A percentile compares a stretch with the other conserved stretches of the same genome.
Conservation (phyloP, 2,888 invertebrate species). For the Ferrisia virgata region DNA sequence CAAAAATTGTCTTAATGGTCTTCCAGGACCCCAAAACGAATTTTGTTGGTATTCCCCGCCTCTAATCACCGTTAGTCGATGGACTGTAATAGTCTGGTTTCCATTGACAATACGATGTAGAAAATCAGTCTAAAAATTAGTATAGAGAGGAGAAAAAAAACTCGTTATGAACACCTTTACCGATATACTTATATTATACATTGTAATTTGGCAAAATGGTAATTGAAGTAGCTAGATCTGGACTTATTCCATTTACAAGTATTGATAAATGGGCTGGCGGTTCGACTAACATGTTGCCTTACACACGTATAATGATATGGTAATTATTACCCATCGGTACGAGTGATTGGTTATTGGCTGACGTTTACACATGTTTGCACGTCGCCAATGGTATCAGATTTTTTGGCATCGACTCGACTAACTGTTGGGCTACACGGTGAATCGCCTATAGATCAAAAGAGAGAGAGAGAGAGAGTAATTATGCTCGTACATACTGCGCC, state of each 20-base stretch:
- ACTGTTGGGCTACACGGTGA: neutral
- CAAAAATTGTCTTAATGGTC: too few relatives aligned
- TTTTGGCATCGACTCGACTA: neutral
- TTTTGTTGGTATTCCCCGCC: too few relatives aligned
- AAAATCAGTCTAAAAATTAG: too few relatives aligned
- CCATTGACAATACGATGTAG: too few relatives aligned
- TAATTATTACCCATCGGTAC: neutral
- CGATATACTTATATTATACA: neutral
- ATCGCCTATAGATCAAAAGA: neutral
- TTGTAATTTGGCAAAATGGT: conserved; percentile 13
- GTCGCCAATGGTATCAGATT: conserved; percentile 6
- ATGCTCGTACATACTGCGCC: neutral
- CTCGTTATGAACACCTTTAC: neutral
- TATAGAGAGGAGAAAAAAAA: neutral
- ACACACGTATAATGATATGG: neutral
- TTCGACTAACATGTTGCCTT: neutral
- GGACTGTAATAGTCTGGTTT: too few relatives aligned
- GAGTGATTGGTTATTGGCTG: conserved; percentile 13
- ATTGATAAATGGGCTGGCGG: neutral
- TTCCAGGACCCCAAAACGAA: too few relatives aligned
- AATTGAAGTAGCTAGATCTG: neutral
- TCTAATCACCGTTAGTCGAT: too few relatives aligned
- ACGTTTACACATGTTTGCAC: conserved; percentile 20
- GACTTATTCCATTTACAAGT: neutral
- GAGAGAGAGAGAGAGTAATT: neutral